Conservation (phyloP, 2,113 vertebrate genomes). For the Labrus mixtus region DNA sequence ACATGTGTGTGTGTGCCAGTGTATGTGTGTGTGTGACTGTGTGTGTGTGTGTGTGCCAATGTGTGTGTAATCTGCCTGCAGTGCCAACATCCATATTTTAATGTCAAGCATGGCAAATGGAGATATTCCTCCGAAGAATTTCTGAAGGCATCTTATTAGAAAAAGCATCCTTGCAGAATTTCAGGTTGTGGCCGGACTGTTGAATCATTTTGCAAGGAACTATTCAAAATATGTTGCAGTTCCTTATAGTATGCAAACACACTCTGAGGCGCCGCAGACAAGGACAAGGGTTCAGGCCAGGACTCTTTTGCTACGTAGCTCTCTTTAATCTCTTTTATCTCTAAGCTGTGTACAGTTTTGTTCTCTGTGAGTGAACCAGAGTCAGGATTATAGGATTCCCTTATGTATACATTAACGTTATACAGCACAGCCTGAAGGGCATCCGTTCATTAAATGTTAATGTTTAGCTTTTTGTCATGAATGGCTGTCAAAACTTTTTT, state of each 20-base stretch:
- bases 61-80: slow-evolving; percentile 5
- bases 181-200: too few relatives aligned
- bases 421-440: not conserved
- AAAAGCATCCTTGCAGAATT: too few relatives aligned
- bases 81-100: slow-evolving; percentile 17
- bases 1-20: not conserved
- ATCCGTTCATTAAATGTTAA: not conserved
- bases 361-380: slow-evolving; percentile 1
- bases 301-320: not conserved
- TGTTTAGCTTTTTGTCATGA: not conserved
- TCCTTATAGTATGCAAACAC: slow-evolving; percentile 8
- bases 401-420: slow-evolving; percentile 1
- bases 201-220: too few relatives aligned
- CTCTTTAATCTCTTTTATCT: slow-evolving; percentile 1
- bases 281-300: slow-evolving; percentile 19
- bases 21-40: too few relatives aligned
- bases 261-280: slow-evolving; percentile 16
- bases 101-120: slow-evolving; percentile 46
- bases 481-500: not conserved
- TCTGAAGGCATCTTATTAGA: too few relatives aligned
- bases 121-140: too few relatives aligned
- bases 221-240: too few relatives aligned
- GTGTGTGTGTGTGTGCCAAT: too few relatives aligned
- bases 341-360: slow-evolving; percentile 1
- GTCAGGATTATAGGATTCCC: slow-evolving; percentile 2